Base-by-base conservation (phyloP, 2,797 vertebrate genomes). In the Antrozous pallidus region DNA sequence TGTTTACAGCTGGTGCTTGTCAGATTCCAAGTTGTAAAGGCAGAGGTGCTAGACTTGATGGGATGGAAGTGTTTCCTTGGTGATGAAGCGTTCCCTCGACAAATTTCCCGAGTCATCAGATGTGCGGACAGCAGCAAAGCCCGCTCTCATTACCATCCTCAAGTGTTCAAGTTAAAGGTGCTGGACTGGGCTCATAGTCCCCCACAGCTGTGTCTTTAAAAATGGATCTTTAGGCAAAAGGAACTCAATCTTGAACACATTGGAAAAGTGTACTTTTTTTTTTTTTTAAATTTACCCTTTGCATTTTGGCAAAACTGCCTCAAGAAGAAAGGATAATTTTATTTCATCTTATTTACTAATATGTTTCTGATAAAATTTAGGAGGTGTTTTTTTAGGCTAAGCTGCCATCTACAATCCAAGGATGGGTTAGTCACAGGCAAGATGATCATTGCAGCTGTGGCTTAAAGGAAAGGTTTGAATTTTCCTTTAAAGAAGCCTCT, bases 71-170 rank as follows among this genome's bases (percentile, higher is more conserved):
- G 98, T 98, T 98, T 98, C 97, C 96, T 97, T 97, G 97, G 98
- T 97, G 98, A 98, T 98, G 98, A 98, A 98, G 97, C 95, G 96
- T 98, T 98, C 98, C 97, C 97, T 98, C 97, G 97, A 88, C 97
- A 97, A 81, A 96, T 97, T 98, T 98, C 93, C 95, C 90, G 71
- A 97, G 90, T 94, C 98, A 93, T 95, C 95, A 95, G 95, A 96
- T 87, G 91, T 77, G 89, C 94, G 94, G 93, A 89, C 77, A 84
- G 96, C 71, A 93, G 79, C 90, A 93, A 71, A 96, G 95, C 97
- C 94, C 90, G 82, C 88, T 92, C 56, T 96, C 94, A n/a, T 93
- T 94, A 92, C 51, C 85, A 82, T 67, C 90, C 85, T 93, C 74
- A 73, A 84, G 91, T 95, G 94, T 96, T 95, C 97, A 94, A 95